Evolutionary conservation across 92 coral and sea anemone genomes (phyloP), one percentile per base, ranked within the genome.

Genomic region (Epizoanthus fatuus): DNA sequence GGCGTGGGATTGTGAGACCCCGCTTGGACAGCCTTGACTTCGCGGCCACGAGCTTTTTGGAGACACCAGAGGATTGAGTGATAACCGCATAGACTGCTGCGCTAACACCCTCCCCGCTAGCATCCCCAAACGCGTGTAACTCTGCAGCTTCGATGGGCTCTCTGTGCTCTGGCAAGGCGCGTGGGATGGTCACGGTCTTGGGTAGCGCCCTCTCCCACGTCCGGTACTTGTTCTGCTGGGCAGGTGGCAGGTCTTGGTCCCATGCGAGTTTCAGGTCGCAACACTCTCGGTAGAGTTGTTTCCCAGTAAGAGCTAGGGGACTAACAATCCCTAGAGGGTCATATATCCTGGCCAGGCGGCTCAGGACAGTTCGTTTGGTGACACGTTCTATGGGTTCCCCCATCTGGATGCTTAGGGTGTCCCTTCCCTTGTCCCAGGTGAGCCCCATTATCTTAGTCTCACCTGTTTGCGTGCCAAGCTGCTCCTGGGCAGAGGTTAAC

Each of bases 401-500:
- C 35, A 69, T 44, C 74, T 69, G 55, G 11, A 69, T 25, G 15
- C 55, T 69, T 42, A 69, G 56, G 56, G 74, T 69, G 74, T 69
- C 74, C 14, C 11, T 69, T 44, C 12, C 55, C 38, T 69, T 69
- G 17, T 69, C 74, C 74, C 74, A 69, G 29, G 74, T 15, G 74
- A 69, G 74, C 25, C 74, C 56, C 7, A 69, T 22, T 42, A 69
- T 69, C 25, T 69, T 69, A 15, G 74, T 13, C 37, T 69, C 74
- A 42, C 74, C 74, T 69, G 55, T 19, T 10, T 42, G 56, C 11
- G 17, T 25, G 55, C 74, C 74, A 14, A 69, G 54, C 74, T 69
- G 74, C 4, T 4, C 47, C 47, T 42, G 4, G 3, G 47, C 47
- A 42, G 47, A 42, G 7, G 47, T 42, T 6, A 42, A 6, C 2